These are phyloP conservation scores for Protomyctophum bolini DNA, from an alignment of 2,113 vertebrate genomes.

Conservation along the genomic window DNA sequence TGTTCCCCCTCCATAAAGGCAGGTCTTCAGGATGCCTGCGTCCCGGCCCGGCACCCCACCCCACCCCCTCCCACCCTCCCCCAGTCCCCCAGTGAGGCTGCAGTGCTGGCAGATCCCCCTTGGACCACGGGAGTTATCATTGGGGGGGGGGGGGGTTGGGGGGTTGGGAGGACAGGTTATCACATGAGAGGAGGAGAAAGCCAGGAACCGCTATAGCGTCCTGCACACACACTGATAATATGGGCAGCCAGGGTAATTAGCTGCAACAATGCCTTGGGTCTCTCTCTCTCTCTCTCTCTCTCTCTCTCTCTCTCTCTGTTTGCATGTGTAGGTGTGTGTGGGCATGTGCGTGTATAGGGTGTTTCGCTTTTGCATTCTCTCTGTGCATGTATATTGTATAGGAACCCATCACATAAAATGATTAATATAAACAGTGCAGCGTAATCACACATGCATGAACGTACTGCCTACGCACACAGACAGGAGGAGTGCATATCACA, in stretches of 20 bases:
- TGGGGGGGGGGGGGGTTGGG: conserved; percentile 38
- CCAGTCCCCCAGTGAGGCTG: conserved; percentile 17
- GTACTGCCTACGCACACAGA: not conserved
- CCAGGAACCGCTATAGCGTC: conserved; percentile 63
- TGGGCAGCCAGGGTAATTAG: conserved; percentile 65
- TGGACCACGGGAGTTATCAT: conserved; percentile 65
- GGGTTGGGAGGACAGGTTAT: conserved; percentile 63
- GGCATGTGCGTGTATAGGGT: not conserved
- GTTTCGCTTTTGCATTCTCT: too few species aligned
- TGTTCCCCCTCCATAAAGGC: conserved; percentile 70
- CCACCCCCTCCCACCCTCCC: conserved; percentile 19
- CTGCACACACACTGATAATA: conserved; percentile 73
- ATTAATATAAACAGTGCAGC: not conserved
- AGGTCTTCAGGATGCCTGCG: conserved; percentile 52
- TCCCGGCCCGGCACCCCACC: not conserved
- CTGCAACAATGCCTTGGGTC: conserved; percentile 44
- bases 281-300: conserved; percentile 9
- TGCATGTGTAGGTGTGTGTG: not conserved
- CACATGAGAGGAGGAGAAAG: conserved; percentile 37
- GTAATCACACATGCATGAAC: not conserved
- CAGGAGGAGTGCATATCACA: not conserved
- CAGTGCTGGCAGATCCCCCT: conserved; percentile 49
- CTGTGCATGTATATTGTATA: too few species aligned
- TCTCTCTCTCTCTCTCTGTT: conserved; percentile 41
- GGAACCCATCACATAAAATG: not conserved